Conservation (phyloP, 2,797 vertebrate species). For the Chiloscyllium punctatum region DNA sequence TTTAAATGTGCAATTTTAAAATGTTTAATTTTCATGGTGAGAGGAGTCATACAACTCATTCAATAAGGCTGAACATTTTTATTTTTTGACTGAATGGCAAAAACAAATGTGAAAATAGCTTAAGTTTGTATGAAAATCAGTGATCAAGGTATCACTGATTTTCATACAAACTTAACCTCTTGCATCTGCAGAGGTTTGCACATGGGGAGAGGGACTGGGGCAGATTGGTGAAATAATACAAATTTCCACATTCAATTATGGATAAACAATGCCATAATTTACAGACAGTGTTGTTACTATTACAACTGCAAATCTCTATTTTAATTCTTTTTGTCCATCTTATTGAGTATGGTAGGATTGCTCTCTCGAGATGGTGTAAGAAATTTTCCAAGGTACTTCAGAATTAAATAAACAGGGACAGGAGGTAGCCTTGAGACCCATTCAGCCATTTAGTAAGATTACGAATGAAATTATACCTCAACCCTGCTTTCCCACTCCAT, state of each 20-base stretch:
- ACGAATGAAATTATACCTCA: not conserved
- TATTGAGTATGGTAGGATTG: not conserved
- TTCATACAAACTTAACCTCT: too few relatives aligned
- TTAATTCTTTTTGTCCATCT: not conserved
- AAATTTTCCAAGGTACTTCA: not conserved
- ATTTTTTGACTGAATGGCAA: not conserved
- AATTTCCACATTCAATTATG: not conserved
- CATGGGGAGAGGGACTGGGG: too few relatives aligned
- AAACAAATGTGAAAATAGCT: not conserved
- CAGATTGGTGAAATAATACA: not conserved
- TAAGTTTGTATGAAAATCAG: not conserved
- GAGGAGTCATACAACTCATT: not conserved
- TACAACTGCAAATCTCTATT: not conserved
- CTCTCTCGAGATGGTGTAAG: not conserved
- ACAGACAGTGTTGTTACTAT: not conserved
- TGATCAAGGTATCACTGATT: too few relatives aligned
- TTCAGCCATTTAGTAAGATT: not conserved
- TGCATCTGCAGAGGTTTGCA: not conserved
- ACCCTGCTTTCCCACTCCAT: not conserved
- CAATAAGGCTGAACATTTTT: not conserved
- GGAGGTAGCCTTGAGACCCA: not conserved
- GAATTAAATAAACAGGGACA: not conserved
- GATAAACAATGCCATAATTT: not conserved
- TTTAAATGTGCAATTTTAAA: not conserved
- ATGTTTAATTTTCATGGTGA: not conserved